Evolutionary conservation across 2,888 invertebrate genomes (phyloP).

Genomic region (Mesopsocus fuscifrons): DNA sequence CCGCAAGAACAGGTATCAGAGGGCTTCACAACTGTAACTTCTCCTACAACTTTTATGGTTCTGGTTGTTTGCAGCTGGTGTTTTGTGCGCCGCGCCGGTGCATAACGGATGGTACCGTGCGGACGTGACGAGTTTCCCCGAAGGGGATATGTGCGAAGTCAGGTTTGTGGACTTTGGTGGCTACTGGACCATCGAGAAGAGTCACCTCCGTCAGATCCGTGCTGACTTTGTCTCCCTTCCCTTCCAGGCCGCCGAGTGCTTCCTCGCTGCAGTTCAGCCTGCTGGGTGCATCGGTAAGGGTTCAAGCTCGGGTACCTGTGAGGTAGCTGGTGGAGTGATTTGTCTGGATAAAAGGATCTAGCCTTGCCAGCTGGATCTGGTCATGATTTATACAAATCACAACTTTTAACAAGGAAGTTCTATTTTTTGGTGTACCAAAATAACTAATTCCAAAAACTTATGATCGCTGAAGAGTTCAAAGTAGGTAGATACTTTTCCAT

Average conservation of each 20-base stretch:
- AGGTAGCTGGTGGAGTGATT: no score
- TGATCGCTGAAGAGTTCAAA: no score
- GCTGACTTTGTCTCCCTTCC: constrained; percentile 86
- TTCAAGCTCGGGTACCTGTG: no score
- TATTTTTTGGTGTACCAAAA: not conserved
- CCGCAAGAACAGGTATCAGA: no score
- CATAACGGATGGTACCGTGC: constrained; percentile 80
- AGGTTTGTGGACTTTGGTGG: constrained; percentile 93
- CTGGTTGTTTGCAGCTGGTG: no score
- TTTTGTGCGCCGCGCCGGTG: constrained; percentile 74
- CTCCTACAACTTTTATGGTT: no score
- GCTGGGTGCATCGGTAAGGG: constrained; percentile 31
- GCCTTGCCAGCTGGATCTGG: no score
- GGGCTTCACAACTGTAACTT: no score
- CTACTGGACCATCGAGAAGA: constrained; percentile 57
- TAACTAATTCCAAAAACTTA: no score
- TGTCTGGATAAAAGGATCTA: no score
- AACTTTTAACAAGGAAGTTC: constrained; percentile 10
- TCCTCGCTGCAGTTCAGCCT: constrained; percentile 74
- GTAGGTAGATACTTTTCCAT: no score
- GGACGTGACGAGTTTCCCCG: constrained; percentile 51
- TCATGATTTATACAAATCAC: no score
- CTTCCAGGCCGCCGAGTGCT: constrained; percentile 93
- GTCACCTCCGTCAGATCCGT: constrained; percentile 74
- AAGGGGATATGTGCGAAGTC: constrained; percentile 51